These are phyloP conservation scores for Gortyna flavago DNA, from an alignment of 2,888 invertebrate genomes.

Conservation along the genomic window DNA sequence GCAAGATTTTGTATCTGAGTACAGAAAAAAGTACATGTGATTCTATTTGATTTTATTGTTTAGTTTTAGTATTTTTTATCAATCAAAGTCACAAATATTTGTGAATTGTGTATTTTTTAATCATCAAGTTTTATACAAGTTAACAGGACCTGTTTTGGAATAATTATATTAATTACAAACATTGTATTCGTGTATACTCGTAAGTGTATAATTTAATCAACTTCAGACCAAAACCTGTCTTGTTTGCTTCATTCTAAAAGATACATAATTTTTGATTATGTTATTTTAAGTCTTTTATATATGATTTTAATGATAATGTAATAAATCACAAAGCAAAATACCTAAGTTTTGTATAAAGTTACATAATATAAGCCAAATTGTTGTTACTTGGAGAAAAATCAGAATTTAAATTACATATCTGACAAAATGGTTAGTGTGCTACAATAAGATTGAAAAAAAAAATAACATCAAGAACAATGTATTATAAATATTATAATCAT, in stretches of 20 bases:
- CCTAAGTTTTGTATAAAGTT: conserved; percentile 81
- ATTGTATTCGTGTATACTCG: conserved; percentile 30
- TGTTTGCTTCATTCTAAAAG: conserved; percentile 66
- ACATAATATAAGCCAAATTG: conserved; percentile 87
- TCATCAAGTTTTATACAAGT: conserved; percentile 70
- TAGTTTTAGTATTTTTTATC: conserved; percentile 76
- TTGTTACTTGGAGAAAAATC: conserved; percentile 89
- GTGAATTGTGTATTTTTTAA: conserved; percentile 66
- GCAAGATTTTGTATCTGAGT: conserved; percentile 87
- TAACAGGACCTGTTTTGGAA: conserved; percentile 73
- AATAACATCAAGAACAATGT: conserved; percentile 88
- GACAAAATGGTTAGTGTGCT: conserved; percentile 90
- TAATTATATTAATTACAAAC: conserved; percentile 48
- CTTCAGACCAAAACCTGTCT: conserved; percentile 63
- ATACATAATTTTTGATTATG: conserved; percentile 73
- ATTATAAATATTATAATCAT: conserved; percentile 89
- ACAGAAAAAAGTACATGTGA: conserved; percentile 89
- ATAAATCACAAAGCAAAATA: conserved; percentile 77
- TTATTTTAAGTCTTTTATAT: conserved; percentile 73
- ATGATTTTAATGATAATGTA: conserved; percentile 77
- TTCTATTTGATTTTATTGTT: conserved; percentile 84
- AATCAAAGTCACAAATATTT: conserved; percentile 78
- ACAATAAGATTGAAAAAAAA: conserved; percentile 87
- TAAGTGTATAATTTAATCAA: conserved; percentile 35
- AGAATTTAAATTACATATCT: conserved; percentile 90